A percentile compares a stretch with the other conserved stretches of the same genome.
Conservation (phyloP, 92 coral and sea anemone genomes). For the Heliopora coerulea region DNA sequence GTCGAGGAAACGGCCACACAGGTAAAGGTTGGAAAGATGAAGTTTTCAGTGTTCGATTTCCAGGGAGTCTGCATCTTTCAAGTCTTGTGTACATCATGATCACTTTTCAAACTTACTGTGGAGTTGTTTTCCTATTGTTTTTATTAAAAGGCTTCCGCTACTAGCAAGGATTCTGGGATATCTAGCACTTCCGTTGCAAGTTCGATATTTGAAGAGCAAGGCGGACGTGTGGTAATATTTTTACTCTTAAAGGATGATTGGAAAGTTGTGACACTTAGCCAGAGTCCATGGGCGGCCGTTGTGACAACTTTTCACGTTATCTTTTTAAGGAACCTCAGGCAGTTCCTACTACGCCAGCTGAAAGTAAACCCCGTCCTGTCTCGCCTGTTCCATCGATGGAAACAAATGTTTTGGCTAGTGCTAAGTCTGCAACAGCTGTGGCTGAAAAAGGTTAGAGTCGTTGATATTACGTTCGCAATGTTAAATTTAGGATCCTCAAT, state of each 20-base stretch:
- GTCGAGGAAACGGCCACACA: constrained; percentile 8
- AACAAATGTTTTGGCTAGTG: background rate
- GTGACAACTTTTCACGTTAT: constrained; percentile 33
- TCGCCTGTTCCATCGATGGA: constrained; percentile 2
- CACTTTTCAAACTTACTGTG: background rate
- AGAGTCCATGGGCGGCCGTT: constrained; percentile 7
- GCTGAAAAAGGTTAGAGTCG: constrained; percentile 29
- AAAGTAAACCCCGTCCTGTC: constrained; percentile 32
- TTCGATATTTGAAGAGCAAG: constrained; percentile 1
- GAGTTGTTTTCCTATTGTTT: background rate
- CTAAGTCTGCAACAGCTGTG: background rate
- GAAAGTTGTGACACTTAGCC: constrained; percentile 3
- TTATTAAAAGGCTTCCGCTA: constrained; percentile 4
- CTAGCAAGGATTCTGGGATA: constrained; percentile 35
- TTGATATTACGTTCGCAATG: no score
- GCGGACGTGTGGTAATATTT: constrained; percentile 26
- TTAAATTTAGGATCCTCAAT: no score
- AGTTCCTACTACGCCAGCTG: constrained; percentile 4
- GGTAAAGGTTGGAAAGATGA: background rate
- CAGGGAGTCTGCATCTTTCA: no score
- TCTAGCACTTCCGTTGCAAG: constrained; percentile 35
- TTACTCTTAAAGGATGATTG: constrained; percentile 17
- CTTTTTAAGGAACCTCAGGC: constrained; percentile 38
- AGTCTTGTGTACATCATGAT: no score
- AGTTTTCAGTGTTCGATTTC: no score